A percentile compares a stretch with the other conserved stretches of the same genome.
Evolutionary conservation across 2,888 invertebrate species (phyloP).

Genomic region (Meiosimyza platycephala): DNA sequence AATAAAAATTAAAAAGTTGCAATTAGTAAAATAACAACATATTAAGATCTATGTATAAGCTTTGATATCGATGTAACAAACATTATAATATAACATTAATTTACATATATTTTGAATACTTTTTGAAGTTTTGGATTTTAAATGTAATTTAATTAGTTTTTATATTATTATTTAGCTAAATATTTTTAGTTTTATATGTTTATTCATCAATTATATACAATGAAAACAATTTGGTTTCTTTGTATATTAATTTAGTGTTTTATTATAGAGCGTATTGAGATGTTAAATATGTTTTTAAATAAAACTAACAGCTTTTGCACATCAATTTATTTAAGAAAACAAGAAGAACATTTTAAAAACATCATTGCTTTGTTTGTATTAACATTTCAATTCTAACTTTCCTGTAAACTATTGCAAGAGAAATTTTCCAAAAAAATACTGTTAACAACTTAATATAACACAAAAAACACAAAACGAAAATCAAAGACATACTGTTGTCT

Average conservation of each 20-base stretch:
- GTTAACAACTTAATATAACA: conserved; percentile 35
- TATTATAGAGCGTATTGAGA: too few species aligned
- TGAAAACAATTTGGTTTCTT: conserved; percentile 8
- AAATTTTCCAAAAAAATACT: conserved; percentile 31
- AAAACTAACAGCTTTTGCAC: too few species aligned
- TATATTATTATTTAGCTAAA: neutral
- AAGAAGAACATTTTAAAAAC: neutral
- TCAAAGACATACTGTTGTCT: neutral
- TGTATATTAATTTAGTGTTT: neutral
- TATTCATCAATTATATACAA: conserved; percentile 24
- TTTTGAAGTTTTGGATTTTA: conserved; percentile 5
- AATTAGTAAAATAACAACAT: neutral
- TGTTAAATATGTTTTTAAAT: too few species aligned
- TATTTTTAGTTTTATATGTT: neutral
- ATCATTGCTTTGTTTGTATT: conserved; percentile 18
- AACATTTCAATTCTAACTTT: conserved; percentile 10
- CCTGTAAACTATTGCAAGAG: conserved; percentile 8
- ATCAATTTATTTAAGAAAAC: neutral
- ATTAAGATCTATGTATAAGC: neutral
- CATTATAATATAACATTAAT: neutral
- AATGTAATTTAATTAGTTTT: neutral
- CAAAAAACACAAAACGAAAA: conserved; percentile 4
- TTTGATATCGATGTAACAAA: neutral
- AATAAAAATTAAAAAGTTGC: neutral
- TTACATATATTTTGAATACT: neutral